Percentiles rank a stretch among this genome's conserved stretches.
Conservation (phyloP, 2,888 invertebrate genomes). For the Zhuqinia jingwanae region DNA sequence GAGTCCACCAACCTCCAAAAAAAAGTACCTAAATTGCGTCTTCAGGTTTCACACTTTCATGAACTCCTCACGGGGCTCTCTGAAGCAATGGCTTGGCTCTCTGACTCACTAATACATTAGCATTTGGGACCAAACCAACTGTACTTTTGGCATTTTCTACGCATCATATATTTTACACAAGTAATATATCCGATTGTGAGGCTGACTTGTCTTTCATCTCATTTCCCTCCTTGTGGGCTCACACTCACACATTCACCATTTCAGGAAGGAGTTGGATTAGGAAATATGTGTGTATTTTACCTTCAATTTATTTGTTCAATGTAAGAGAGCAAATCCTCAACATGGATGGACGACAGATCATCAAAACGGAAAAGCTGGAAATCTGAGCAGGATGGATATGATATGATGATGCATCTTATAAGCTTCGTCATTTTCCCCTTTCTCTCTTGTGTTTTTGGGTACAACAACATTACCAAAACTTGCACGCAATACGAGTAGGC, state of each 20-base stretch:
- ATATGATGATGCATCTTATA: not conserved
- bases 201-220: conserved; percentile 42
- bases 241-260: too few species aligned
- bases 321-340: conserved; percentile 16
- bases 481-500: conserved; percentile 1
- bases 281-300: conserved; percentile 48
- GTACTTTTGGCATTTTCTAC: conserved; percentile 37
- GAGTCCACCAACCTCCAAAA: conserved; percentile 11
- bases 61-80: not conserved
- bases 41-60: conserved; percentile 66
- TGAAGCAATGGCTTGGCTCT: too few species aligned
- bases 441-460: conserved; percentile 1
- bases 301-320: conserved; percentile 46
- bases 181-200: conserved; percentile 15
- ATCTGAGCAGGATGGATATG: conserved; percentile 37
- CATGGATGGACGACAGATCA: conserved; percentile 34
- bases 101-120: conserved; percentile 39
- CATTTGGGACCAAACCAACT: conserved; percentile 39
- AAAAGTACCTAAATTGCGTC: conserved; percentile 69
- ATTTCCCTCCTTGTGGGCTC: not conserved
- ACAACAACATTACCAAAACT: conserved; percentile 8
- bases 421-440: conserved; percentile 6
- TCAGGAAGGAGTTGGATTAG: conserved; percentile 2
- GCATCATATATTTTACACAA: conserved; percentile 32
- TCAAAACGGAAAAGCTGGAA: conserved; percentile 47